Evolutionary conservation across 1,140 invertebrate genomes (phyloP), one percentile per base, ranked within the genome.

Genomic region (Lepidotrigona ventralis): DNA sequence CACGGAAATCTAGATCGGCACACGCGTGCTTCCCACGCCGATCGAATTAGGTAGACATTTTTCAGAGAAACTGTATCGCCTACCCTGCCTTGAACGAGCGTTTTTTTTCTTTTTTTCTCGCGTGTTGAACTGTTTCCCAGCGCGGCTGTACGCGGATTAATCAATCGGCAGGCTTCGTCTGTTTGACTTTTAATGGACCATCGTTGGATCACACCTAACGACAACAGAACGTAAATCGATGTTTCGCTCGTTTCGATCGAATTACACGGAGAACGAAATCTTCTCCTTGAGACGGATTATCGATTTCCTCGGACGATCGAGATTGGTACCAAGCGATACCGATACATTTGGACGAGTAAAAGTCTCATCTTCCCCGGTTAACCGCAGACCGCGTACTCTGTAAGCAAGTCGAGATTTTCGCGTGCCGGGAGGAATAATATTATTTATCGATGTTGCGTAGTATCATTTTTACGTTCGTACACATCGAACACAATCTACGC

Each of bases 11-110:
- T 29, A 78, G 33, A 87, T 51, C 74, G 29, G 21, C 56, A 23
- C 63, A 51, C 33, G 69, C 29, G 23, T 26, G 56, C 54, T 88
- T 83, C 53, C 56, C 78, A 76, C 70, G 78, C 60, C 60, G 60
- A 75, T 66, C 19, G 53, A 72, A 82, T 82, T 72, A 8, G 39
- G 39, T 46, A 46, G 39, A 63, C 54, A 33, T 66, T 64, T 64
- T 23, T n/a, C 23, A 33, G 70, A 21, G 86, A 84, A 89, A 89
- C 84, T 26, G 84, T 84, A 89, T 89, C 83, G 29, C 29, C 75
- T 71, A 77, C 73, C 46, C 84, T 79, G 80, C 88, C 88, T 84
- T 88, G 86, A 84, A 56, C 53, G 19, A 19, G 14, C 56, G 33
- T n/a, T 88, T 88, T 79, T 78, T 54, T 85, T 39, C 6, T 39